Conservation (phyloP, 2,888 invertebrate genomes). For the Dysmachus trigonus region DNA sequence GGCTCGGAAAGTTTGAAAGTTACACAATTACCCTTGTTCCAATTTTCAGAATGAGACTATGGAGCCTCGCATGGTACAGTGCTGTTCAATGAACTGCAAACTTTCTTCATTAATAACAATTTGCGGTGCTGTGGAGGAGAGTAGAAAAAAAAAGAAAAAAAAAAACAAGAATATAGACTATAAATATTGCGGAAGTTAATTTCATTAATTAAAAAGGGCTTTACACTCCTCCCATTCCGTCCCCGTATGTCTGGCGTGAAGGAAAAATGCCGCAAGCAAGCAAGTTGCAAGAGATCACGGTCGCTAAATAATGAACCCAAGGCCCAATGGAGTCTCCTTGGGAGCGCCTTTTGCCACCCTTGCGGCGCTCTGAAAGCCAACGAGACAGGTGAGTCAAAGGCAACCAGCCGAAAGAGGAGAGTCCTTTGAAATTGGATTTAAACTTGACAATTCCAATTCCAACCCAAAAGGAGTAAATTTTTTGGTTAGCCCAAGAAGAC, state of each 20-base stretch:
- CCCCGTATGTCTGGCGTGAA: neutral
- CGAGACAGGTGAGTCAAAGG: neutral
- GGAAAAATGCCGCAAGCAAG: neutral
- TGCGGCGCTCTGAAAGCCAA: neutral
- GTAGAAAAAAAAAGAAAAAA: neutral
- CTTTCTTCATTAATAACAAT: conserved; percentile 6
- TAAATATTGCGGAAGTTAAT: neutral
- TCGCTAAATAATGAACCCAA: neutral
- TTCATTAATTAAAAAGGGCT: neutral
- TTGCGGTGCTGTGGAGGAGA: neutral
- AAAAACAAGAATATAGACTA: no score
- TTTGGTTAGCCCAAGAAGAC: neutral
- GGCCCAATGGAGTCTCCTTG: neutral
- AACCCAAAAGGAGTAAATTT: neutral
- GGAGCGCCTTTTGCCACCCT: neutral
- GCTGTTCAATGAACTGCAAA: conserved; percentile 11
- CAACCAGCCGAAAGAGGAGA: neutral
- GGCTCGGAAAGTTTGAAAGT: conserved; percentile 17
- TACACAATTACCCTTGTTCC: conserved; percentile 12
- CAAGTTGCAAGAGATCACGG: neutral
- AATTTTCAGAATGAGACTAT: neutral
- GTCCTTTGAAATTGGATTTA: conserved; percentile 1
- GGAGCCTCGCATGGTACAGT: neutral
- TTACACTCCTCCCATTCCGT: neutral
- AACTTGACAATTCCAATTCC: neutral